Evolutionary conservation across 2,888 invertebrate species (phyloP).

Genomic region (Euzophera pinguis): DNA sequence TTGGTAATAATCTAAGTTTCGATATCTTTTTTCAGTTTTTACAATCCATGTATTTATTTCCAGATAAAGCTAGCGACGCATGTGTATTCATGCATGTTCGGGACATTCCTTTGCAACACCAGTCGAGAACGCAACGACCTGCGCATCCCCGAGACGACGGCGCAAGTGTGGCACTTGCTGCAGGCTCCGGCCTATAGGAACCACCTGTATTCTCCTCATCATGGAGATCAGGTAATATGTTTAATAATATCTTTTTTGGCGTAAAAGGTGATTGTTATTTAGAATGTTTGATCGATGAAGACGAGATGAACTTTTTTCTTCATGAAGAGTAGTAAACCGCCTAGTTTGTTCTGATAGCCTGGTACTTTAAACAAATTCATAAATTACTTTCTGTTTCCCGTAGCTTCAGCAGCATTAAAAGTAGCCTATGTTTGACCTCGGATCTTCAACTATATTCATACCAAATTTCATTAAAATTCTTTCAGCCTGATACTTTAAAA

Average conservation of each 20-base stretch:
- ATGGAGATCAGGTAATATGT: slow-evolving; percentile 39
- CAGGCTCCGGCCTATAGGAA: slow-evolving; percentile 89
- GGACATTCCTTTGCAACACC: slow-evolving; percentile 96
- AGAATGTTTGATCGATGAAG: too few relatives aligned
- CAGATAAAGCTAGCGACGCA: slow-evolving; percentile 97
- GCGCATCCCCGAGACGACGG: slow-evolving; percentile 84
- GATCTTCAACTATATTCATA: too few relatives aligned
- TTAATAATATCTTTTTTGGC: background rate
- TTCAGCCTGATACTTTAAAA: too few relatives aligned
- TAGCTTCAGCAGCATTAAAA: too few relatives aligned
- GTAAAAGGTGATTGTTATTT: too few relatives aligned
- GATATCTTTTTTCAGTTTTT: too few relatives aligned
- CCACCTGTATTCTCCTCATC: slow-evolving; percentile 85
- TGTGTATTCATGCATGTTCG: slow-evolving; percentile 97
- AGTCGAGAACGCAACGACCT: slow-evolving; percentile 84
- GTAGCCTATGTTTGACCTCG: too few relatives aligned
- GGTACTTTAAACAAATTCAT: background rate
- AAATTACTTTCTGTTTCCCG: too few relatives aligned
- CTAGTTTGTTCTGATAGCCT: background rate
- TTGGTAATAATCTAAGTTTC: too few relatives aligned
- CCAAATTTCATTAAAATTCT: too few relatives aligned
- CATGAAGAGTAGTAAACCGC: background rate
- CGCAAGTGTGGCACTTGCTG: slow-evolving; percentile 94
- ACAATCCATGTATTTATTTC: background rate
- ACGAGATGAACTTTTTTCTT: background rate